Base-by-base conservation (phyloP, 2,113 vertebrate genomes). In the Nothocercus julius region DNA sequence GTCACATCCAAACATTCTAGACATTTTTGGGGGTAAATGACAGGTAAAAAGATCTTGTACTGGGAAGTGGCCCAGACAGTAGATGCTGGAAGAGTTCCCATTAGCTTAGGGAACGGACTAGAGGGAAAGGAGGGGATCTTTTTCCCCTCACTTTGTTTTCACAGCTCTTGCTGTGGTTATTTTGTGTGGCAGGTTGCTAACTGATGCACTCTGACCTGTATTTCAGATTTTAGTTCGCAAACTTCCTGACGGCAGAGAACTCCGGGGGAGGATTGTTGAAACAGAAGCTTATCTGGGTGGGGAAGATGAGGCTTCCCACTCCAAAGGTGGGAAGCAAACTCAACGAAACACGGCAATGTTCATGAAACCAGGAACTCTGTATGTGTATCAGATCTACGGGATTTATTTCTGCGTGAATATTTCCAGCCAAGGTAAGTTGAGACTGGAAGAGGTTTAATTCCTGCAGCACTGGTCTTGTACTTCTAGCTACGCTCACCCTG, bases 201-300 rank as follows among this genome's bases (percentile, higher is more conserved):
- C 82, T 73, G 83, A 90, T 90, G 81, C 81, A 22, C 90, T 92
- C 91, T 80, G 87, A 85, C 85, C 86, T 88, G 36, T 89, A 75
- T 90, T 62, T 36, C 96, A 99, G 99, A 98, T 99, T 88, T 96
- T 99, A 97, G 98, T 99, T 61, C 98, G 98, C 87, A 98, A 82
- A 86, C 97, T 98, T 67, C 82, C 97, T 21, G 98, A 99, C 32
- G 98, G 99, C 58, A 98, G 97, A 14, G 98, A 98, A 90, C 98
- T 99, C 72, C 98, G 98, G 38, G 99, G 98, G 38, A 98, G 98
- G 81, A 97, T 99, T 69, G 99, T 99, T 96, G 99, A 99, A 97
- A 99, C 99, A 3, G 99, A 99, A 94, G 99, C 99, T 5, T 99
- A 99, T 96, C 96, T 99, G 87, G 99, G 99, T 47, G 99, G 99